Base-by-base conservation (phyloP, 2,113 vertebrate species). In the Laterallus jamaicensis region DNA sequence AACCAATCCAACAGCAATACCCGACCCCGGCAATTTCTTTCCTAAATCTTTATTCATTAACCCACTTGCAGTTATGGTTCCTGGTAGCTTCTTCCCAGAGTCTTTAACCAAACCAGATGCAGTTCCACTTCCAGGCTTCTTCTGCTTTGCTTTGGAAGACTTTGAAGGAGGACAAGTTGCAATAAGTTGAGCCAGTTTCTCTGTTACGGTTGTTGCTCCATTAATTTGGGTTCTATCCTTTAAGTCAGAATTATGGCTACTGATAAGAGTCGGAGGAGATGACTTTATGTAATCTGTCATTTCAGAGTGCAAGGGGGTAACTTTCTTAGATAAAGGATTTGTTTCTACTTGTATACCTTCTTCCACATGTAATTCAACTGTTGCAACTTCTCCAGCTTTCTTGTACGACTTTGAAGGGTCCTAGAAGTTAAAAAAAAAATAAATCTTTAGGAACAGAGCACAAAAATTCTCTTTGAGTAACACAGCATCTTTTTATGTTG, bases 141-240 rank as follows among this genome's bases (percentile, higher is more conserved):
- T 98, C 84, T 97, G 97, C 98, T 99, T 99, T 73, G 98, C 98
- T 97, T 99, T 99, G 97, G 99, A 98, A 97, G 98, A 99, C 98
- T 99, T 99, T 86, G 99, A 98, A 76, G 99, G 99, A 78, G 99
- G 99, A 95, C 99, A 99, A 76, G 98, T 99, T 62, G 99, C 99
- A 94, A 99, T 99, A 60, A 99, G 99, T 52, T 99, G 99, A 81
- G 99, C 99, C 96, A 99, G 97, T 96, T 99, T 99, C 91, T 99
- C 99, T 40, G 99, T 99, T 58, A 99, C 99, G 6, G 98, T 99
- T 31, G 99, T 98, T 19, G 98, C 94, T 97, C 99, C 99, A 2
- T 98, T 98, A 75, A 97, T 97, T 96, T 97, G 98, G 95, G 97
- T 97, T 98, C 98, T 98, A 88, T 99, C 99, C 96, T 98, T 98